Base-by-base conservation (phyloP, 2,888 invertebrate genomes). In the Hypena proboscidalis region DNA sequence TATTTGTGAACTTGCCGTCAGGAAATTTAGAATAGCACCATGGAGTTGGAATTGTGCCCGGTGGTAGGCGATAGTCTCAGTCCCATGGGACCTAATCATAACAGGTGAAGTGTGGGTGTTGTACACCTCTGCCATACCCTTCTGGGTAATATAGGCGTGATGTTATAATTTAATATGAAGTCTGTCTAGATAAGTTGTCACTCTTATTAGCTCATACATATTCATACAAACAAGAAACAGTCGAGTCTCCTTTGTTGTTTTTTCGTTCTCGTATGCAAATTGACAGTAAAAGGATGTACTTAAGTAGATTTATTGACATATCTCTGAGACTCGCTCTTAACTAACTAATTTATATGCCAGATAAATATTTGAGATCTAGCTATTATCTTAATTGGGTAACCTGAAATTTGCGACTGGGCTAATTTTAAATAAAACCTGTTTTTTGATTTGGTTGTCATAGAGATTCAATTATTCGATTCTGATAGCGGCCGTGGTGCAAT, bases 221-320 rank as follows among this genome's bases (percentile, higher is more conserved):
- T 36, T 30, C 35, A 31, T 15, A 30, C 13, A 33, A 33, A 32
- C 21, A 26, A 32, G 31, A 43, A 17, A 20, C 30, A 5, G 17
- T 8, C 22, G 2, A 6, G 4, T 21, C 20, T 29, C 14, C 14
- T 33, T 23, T 44, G 33, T 37, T 25, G 8, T 19, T 43, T 43
- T 42, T 11, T 13, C 25, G 11, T 27, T 31, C 23, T 35, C 34
- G 46, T 59, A 61, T 61, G 60, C 60, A 64, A 61, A 61, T 61
- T 33, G 47, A 44, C 44, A 35, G 31, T 43, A 45, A 15, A 31
- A 42, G 33, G 29, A 44, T 33, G 20, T 34, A 8, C 33, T 44
- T 33, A 34, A 34, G 34, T 22, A 43, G 32, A 43, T 38, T 44
- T 38, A 38, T 44, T 21, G 33, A 26, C 9, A 33, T 27, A 32